Base-by-base conservation (phyloP, 2,797 vertebrate genomes). In the Melanotaenia boesemani region DNA sequence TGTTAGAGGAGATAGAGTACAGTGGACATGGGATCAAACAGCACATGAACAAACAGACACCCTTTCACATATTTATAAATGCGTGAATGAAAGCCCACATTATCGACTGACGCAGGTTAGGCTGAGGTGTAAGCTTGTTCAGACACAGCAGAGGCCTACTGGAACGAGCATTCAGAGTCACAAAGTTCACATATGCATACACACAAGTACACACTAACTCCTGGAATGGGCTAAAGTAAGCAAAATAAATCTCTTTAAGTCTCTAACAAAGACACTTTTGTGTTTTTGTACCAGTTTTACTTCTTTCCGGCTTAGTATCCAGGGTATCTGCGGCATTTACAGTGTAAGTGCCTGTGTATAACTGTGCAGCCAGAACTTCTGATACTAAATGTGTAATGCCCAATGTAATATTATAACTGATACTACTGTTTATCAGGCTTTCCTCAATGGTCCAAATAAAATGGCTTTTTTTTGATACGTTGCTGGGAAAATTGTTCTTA, bases 251-350 rank as follows among this genome's bases (percentile, higher is more conserved):
- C 93, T 88, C 55, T 77, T 87, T 91, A 92, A 81, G 80, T 80
- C 85, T 80, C 48, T 22, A 89, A 95, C 93, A 95, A 94, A 90
- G 89, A 88, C 70, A 72, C 83, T 78, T 89, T 92, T 95, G 93
- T 95, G 86, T 70, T 90, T 86, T 85, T 80, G 76, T 81, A 79
- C 81, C 78, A 61, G 71, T 74, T 89, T 57, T 72, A 72, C 76
- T 89, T 83, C 88, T 87, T 94, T 93, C 78, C 77, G 73, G 88
- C 86, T 93, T 83, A 89, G 67, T 59, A 72, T 70, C 20, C 66
- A 83, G 63, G 68, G 65, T 85, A 79, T 88, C 80, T 87, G 79
- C 76, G 68, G 78, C 67, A 67, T 86, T 82, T 72, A 70, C 65
- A 36, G 3, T 55, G 26, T 44, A 41, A 39, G 39, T 66, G 44